Evolutionary conservation across 2,888 invertebrate species (phyloP).

Genomic region (Uloborus plumipes): DNA sequence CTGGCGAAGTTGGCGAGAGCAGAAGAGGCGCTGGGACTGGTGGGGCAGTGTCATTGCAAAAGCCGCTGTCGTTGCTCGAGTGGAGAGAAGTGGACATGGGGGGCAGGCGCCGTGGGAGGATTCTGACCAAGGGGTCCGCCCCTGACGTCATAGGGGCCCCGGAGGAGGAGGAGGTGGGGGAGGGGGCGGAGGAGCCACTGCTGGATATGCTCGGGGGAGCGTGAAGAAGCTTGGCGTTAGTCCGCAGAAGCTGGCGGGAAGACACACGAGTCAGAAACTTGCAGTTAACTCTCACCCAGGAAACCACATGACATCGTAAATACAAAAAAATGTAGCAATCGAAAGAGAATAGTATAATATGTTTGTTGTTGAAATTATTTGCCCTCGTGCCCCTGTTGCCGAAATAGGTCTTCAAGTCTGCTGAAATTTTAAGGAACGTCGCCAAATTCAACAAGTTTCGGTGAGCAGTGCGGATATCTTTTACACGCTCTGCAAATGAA

Average conservation of each 20-base stretch:
- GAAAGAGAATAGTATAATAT: no score
- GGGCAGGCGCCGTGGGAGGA: slow-evolving; percentile 62
- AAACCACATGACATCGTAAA: no score
- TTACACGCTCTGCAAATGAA: no score
- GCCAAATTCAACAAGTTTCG: no score
- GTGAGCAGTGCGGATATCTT: no score
- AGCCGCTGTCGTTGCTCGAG: slow-evolving; percentile 92
- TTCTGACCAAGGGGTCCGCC: slow-evolving; percentile 53
- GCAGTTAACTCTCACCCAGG: neutral
- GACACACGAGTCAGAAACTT: neutral
- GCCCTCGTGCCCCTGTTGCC: no score
- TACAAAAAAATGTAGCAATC: no score
- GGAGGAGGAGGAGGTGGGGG: slow-evolving; percentile 64
- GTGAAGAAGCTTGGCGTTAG: slow-evolving; percentile 56
- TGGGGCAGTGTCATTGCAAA: slow-evolving; percentile 81
- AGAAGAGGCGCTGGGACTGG: slow-evolving; percentile 76
- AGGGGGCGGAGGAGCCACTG: slow-evolving; percentile 66
- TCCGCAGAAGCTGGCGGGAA: slow-evolving; percentile 40
- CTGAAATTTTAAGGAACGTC: no score
- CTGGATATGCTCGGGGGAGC: slow-evolving; percentile 63
- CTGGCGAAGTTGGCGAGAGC: slow-evolving; percentile 73
- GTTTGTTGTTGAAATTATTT: no score
- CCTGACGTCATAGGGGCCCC: slow-evolving; percentile 54
- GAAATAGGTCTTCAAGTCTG: no score
- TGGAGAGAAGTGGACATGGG: slow-evolving; percentile 75